A percentile compares a stretch with the other conserved stretches of the same genome.
Conservation (phyloP, 2,113 vertebrate species). For the Monopterus albus region DNA sequence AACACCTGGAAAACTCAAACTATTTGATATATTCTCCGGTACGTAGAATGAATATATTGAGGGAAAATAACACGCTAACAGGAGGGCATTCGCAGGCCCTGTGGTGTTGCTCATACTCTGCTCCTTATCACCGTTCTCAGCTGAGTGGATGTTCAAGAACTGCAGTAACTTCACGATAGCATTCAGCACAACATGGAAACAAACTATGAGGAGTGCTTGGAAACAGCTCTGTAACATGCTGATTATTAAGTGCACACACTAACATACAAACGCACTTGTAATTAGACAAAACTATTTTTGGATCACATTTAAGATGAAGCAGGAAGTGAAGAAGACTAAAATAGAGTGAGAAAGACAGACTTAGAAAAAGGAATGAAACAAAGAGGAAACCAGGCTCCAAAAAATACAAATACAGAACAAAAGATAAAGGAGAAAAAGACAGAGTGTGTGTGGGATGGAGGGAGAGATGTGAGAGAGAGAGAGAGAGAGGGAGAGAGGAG, state of each 20-base stretch:
- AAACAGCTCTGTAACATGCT: slow-evolving; percentile 14
- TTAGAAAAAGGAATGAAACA: neutral
- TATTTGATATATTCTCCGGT: too few relatives aligned
- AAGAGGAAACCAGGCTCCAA: neutral
- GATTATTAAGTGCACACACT: slow-evolving; percentile 6
- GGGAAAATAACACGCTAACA: too few relatives aligned
- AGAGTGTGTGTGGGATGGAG: slow-evolving; percentile 26
- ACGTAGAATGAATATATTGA: too few relatives aligned
- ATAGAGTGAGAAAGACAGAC: slow-evolving; percentile 5
- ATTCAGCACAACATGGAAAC: neutral
- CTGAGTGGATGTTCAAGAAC: slow-evolving; percentile 17
- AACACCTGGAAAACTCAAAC: too few relatives aligned
- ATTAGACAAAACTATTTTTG: slow-evolving; percentile 40
- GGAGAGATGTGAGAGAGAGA: slow-evolving; percentile 42
- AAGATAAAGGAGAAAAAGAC: slow-evolving; percentile 22
- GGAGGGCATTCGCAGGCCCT: neutral
- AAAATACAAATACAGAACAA: slow-evolving; percentile 13
- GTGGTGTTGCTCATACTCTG: slow-evolving; percentile 7
- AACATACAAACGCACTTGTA: slow-evolving; percentile 26
- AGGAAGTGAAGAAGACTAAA: neutral
- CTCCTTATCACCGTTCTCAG: neutral
- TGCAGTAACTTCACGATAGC: neutral
- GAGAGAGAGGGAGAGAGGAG: slow-evolving; percentile 47
- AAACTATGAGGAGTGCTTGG: slow-evolving; percentile 4
- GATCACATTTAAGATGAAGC: slow-evolving; percentile 23